A percentile compares a stretch with the other conserved stretches of the same genome.
phyloP scores from a whole-genome alignment of 2,888 invertebrate genomes.

The Desoria tigrina region DNA sequence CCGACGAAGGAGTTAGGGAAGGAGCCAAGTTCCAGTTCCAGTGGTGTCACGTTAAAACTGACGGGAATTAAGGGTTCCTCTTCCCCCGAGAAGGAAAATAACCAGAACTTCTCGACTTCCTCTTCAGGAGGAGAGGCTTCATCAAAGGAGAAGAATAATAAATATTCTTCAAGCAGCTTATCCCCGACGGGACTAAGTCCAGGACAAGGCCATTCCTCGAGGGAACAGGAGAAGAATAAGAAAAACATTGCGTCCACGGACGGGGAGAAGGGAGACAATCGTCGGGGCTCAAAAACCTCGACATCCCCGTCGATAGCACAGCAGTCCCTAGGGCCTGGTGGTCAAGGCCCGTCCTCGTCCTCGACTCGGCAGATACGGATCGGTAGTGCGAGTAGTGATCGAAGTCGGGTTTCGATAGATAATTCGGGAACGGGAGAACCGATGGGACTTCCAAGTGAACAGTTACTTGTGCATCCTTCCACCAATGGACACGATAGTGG shows the following conservation, averaged over 20 bases:
- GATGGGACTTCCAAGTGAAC: conserved; percentile 44
- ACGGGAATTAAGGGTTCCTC: too few relatives aligned
- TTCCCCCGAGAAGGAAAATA: too few relatives aligned
- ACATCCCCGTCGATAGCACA: too few relatives aligned
- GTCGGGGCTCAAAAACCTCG: conserved; percentile 11
- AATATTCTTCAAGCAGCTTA: too few relatives aligned
- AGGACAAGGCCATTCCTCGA: too few relatives aligned
- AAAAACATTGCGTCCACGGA: conserved; percentile 34
- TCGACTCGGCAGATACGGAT: background rate
- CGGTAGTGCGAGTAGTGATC: conserved; percentile 8
- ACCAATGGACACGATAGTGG: background rate
- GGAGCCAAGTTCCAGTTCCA: conserved; percentile 13
- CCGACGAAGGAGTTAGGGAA: conserved; percentile 21
- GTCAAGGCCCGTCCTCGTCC: background rate
- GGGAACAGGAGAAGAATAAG: conserved; percentile 22
- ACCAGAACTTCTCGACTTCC: too few relatives aligned
- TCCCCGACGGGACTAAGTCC: too few relatives aligned
- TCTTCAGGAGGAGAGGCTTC: too few relatives aligned
- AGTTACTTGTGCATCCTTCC: conserved; percentile 30
- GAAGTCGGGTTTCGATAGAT: conserved; percentile 11
- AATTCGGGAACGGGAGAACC: conserved; percentile 28
- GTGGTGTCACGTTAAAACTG: too few relatives aligned
- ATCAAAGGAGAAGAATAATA: too few relatives aligned
- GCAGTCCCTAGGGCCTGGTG: too few relatives aligned
- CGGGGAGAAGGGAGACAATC: conserved; percentile 8